Conservation (phyloP, 2,113 vertebrate species). For the Crocuta crocuta region DNA sequence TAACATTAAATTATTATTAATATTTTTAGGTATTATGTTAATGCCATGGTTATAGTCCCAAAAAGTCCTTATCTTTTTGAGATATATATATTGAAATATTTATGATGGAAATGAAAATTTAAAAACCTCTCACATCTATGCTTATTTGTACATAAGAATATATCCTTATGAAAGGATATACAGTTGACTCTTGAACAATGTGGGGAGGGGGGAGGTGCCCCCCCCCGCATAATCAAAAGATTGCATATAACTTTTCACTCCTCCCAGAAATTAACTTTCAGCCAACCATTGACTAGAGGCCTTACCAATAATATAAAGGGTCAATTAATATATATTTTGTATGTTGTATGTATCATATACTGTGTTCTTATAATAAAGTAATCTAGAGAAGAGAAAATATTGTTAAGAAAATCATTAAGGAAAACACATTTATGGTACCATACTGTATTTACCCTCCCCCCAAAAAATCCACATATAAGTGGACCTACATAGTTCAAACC, state of each 20-base stretch:
- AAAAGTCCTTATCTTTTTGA: neutral
- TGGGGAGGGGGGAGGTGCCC: neutral
- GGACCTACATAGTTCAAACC: neutral
- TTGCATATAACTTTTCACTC: neutral
- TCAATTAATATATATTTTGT: neutral
- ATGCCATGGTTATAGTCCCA: neutral
- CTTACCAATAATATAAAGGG: neutral
- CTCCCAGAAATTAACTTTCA: neutral
- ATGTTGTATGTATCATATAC: neutral
- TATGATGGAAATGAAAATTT: constrained; percentile 30
- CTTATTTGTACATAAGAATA: neutral
- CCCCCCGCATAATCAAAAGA: neutral
- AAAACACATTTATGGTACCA: neutral
- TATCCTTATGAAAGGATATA: neutral
- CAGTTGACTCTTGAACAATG: neutral
- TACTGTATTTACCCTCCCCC: neutral
- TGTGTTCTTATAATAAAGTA: neutral
- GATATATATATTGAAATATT: neutral
- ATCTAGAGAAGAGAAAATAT: neutral
- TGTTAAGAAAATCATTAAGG: neutral
- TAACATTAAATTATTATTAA: constrained; percentile 38
- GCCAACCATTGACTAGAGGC: neutral
- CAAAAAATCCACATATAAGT: neutral
- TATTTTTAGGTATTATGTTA: constrained; percentile 7
- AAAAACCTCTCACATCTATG: neutral